phyloP scores from a whole-genome alignment of 2,113 vertebrate genomes.

The Sclerurus mexicanus region DNA sequence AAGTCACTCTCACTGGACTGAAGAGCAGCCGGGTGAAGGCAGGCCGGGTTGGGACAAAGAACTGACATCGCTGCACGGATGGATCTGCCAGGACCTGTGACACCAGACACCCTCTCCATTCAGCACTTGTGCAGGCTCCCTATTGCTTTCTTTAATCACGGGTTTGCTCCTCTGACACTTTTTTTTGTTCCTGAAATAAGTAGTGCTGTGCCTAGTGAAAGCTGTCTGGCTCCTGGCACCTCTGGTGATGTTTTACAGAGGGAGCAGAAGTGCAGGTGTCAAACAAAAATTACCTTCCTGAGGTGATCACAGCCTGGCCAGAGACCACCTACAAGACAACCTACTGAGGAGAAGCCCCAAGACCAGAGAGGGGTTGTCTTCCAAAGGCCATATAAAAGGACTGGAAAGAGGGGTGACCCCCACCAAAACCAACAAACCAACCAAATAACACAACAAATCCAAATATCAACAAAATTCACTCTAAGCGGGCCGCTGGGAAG shows the following conservation, averaged over 20 bases:
- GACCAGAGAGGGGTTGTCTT: not conserved
- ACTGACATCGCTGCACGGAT: fast-evolving
- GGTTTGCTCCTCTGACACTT: not conserved
- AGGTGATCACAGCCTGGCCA: not conserved
- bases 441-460: not conserved
- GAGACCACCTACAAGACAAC: not conserved
- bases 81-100: not conserved
- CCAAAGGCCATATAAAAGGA: not conserved
- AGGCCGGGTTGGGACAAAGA: not conserved
- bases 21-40: not conserved
- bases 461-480: not conserved
- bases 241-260: not conserved
- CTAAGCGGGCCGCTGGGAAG: not conserved
- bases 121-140: not conserved
- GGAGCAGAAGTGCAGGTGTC: not conserved
- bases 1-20: not conserved
- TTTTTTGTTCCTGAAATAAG: constrained; percentile 21
- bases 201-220: not conserved
- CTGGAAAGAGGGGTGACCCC: not conserved
- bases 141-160: not conserved
- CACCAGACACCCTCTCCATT: not conserved
- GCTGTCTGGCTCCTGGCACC: not conserved
- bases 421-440: too few species aligned
- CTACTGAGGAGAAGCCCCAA: not conserved
- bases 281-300: not conserved